phyloP scores from a whole-genome alignment of 1,140 invertebrate genomes.

The Homalodisca vitripennis region DNA sequence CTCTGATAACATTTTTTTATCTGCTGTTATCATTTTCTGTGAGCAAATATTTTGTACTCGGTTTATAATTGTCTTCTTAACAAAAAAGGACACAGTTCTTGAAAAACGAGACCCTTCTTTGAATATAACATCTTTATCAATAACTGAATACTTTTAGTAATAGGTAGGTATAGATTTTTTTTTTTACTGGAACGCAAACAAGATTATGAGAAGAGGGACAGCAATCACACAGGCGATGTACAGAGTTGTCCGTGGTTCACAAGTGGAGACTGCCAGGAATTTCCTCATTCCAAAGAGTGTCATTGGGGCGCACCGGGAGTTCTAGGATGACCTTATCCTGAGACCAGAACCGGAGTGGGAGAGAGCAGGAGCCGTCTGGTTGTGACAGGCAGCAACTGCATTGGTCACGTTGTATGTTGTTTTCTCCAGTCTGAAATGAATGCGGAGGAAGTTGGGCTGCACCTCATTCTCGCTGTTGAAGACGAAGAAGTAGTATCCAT shows the following conservation, averaged over 20 bases:
- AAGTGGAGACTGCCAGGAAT: conserved; percentile 68
- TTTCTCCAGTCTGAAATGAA: conserved; percentile 67
- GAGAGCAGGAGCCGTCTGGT: conserved; percentile 59
- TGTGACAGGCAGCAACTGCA: conserved; percentile 51
- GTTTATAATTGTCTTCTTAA: too few species aligned
- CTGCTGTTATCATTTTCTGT: too few species aligned
- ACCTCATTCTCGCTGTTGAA: conserved; percentile 80
- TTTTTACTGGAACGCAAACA: conserved; percentile 69
- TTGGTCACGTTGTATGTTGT: conserved; percentile 64
- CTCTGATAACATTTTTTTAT: too few species aligned
- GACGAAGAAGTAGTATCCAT: conserved; percentile 80
- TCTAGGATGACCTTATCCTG: conserved; percentile 57
- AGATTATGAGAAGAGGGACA: conserved; percentile 66
- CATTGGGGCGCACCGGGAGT: conserved; percentile 52
- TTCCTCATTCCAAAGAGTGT: conserved; percentile 70
- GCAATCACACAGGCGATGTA: conserved; percentile 68
- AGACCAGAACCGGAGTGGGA: conserved; percentile 67
- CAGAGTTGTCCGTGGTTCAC: conserved; percentile 67
- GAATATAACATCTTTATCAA: too few species aligned
- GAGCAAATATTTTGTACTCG: too few species aligned
- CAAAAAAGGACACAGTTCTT: too few species aligned
- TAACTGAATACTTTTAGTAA: too few species aligned
- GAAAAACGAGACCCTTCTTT: too few species aligned
- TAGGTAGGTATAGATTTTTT: too few species aligned
- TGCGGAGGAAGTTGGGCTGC: conserved; percentile 63